Percentiles rank a stretch among this genome's conserved stretches.
Evolutionary conservation across 2,888 invertebrate genomes (phyloP).

Genomic region (Drosophila niveifrons): DNA sequence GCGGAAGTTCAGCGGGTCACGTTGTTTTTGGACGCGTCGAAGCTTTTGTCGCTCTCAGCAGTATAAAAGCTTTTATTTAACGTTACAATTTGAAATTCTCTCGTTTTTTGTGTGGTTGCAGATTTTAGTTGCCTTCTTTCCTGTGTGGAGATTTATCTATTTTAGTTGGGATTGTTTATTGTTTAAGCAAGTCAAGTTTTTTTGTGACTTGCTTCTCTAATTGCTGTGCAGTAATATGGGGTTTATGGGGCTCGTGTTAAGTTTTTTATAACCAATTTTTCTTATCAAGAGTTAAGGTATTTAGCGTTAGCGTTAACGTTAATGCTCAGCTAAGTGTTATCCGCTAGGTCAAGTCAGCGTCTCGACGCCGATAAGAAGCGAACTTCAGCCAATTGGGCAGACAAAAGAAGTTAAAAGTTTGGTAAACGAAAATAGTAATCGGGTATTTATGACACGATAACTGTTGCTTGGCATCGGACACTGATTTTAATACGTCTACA

Average conservation of each 20-base stretch:
- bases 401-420: neutral
- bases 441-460: conserved; percentile 36
- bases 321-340: conserved; percentile 13
- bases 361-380: conserved; percentile 33
- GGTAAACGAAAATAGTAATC: conserved; percentile 12
- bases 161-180: conserved; percentile 2
- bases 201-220: neutral
- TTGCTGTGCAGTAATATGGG: neutral
- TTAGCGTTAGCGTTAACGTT: conserved; percentile 4
- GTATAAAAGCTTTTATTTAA: conserved; percentile 33
- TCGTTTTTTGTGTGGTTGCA: neutral
- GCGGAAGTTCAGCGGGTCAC: conserved; percentile 3
- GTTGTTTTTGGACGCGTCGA: conserved; percentile 5
- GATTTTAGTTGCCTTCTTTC: conserved; percentile 7
- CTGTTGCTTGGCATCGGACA: conserved; percentile 7
- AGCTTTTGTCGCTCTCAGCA: conserved; percentile 26
- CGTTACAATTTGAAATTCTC: conserved; percentile 46
- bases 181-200: neutral
- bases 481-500: conserved; percentile 32
- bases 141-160: neutral
- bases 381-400: conserved; percentile 3
- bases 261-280: conserved; percentile 2
- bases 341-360: conserved; percentile 16
- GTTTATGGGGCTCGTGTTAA: neutral
- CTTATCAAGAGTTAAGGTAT: conserved; percentile 27